Base-by-base conservation (phyloP, 2,888 invertebrate genomes). In the Trichopoda pennipes region DNA sequence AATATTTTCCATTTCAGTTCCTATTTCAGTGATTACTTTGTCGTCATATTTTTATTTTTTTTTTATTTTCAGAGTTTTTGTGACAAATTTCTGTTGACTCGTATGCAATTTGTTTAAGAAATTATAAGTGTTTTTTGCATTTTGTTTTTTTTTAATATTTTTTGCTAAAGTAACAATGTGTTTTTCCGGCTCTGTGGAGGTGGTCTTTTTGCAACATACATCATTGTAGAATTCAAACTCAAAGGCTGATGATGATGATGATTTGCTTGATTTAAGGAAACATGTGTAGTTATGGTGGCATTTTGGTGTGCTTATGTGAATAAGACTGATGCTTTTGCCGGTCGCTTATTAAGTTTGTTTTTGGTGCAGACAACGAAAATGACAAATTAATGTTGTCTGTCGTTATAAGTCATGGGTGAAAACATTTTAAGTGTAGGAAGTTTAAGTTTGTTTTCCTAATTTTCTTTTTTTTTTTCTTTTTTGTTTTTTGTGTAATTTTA, bases 41-140 rank as follows among this genome's bases (percentile, higher is more conserved):
- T 28, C 73, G 73, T 73, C 77, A 77, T 69, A 44, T 47, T 75
- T 78, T 81, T 69, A 38, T 23, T 17, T 12, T 47, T 58, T 78
- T 79, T 79, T 17, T 63, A 7, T 47, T 16, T 49, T 49, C 17
- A 49, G 14, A 23, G n/a, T 23, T 35, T 68, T 44, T 61, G 69
- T 85, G 85, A 85, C 85, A 85, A 85, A 85, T 85, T 85, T 84
- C 80, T 83, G 85, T 80, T 85, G 85, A 85, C 84, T 84, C 79
- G 82, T 82, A 58, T 84, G 75, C 83, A 81, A 83, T 84, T 80
- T 85, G 80, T 77, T 70, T 80, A 80, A 80, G 74, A 80, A 80
- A 74, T 80, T 68, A 80, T 73, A 80, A 74, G 68, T 74, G 79
- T 73, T 79, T 55, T n/a, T 49, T 68, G 35, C 28, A 58, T 53